Evolutionary conservation across 2,888 invertebrate genomes (phyloP).

Genomic region (Chrysina gloriosa): DNA sequence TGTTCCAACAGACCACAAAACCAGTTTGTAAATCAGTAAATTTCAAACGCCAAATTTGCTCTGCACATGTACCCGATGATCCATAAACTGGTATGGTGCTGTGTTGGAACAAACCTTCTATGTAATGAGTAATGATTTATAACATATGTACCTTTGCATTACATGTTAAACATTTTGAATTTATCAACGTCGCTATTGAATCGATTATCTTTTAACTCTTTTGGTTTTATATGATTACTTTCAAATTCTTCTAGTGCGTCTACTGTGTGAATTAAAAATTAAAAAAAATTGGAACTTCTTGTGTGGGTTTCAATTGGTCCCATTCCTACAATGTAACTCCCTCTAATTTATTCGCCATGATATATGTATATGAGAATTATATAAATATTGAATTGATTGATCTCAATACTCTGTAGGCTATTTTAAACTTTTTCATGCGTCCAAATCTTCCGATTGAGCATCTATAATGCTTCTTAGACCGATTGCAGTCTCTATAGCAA

Average conservation of each 20-base stretch:
- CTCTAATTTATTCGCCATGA: background rate
- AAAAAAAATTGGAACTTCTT: background rate
- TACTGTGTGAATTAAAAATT: background rate
- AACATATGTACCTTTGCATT: background rate
- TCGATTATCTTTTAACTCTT: background rate
- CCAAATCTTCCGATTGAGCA: background rate
- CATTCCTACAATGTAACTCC: background rate
- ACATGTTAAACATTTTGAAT: background rate
- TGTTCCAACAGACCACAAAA: too few relatives aligned
- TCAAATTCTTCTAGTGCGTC: background rate
- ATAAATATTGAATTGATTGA: too few relatives aligned
- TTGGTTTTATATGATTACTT: background rate
- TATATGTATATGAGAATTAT: background rate
- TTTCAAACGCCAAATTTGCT: too few relatives aligned
- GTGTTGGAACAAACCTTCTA: too few relatives aligned
- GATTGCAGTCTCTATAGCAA: background rate
- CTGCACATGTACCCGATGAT: too few relatives aligned
- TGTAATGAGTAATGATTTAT: background rate
- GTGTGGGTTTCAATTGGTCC: background rate
- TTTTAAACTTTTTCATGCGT: background rate
- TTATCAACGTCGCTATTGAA: too few relatives aligned
- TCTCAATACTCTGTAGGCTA: background rate
- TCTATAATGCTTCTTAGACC: background rate
- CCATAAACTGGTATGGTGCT: too few relatives aligned
- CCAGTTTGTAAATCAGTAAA: too few relatives aligned